phyloP scores from a whole-genome alignment of 1,140 invertebrate genomes.

The Thaumetopoea pityocampa region DNA sequence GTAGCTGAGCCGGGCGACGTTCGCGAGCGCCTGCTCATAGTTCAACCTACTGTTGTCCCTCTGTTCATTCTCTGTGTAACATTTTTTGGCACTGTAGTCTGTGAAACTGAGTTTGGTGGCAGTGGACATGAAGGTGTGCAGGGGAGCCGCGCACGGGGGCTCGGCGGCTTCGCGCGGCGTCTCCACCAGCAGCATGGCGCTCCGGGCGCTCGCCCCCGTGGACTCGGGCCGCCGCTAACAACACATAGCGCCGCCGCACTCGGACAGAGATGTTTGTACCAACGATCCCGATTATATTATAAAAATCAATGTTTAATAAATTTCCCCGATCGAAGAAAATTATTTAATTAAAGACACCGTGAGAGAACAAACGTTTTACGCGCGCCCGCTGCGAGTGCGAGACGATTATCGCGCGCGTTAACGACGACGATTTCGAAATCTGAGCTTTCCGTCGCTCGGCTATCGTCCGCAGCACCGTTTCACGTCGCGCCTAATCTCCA shows the following conservation, averaged over 20 bases:
- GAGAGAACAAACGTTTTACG: no score
- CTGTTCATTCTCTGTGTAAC: slow-evolving; percentile 43
- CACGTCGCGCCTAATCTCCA: slow-evolving; percentile 49
- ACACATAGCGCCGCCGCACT: slow-evolving; percentile 35
- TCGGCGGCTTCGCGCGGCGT: slow-evolving; percentile 69
- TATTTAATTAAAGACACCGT: slow-evolving; percentile 1
- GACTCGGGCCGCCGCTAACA: slow-evolving; percentile 36
- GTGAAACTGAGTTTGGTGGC: slow-evolving; percentile 62
- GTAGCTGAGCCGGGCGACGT: slow-evolving; percentile 49
- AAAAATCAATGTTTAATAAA: not conserved
- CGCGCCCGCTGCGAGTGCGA: no score
- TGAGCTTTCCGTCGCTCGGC: slow-evolving; percentile 18
- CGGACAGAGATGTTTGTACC: slow-evolving; percentile 12
- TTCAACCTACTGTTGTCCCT: slow-evolving; percentile 45
- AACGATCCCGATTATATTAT: no score
- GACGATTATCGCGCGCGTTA: slow-evolving; percentile 3
- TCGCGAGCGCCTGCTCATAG: slow-evolving; percentile 54
- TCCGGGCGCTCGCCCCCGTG: slow-evolving; percentile 28
- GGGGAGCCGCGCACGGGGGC: slow-evolving; percentile 63
- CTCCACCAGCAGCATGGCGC: slow-evolving; percentile 71
- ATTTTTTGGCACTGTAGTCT: slow-evolving; percentile 68
- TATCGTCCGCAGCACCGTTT: slow-evolving; percentile 34
- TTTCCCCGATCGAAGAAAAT: not conserved
- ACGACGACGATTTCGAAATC: slow-evolving; percentile 2
- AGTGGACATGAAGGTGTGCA: slow-evolving; percentile 65